Evolutionary conservation across 2,797 vertebrate species (phyloP).

Genomic region (Merluccius polli): DNA sequence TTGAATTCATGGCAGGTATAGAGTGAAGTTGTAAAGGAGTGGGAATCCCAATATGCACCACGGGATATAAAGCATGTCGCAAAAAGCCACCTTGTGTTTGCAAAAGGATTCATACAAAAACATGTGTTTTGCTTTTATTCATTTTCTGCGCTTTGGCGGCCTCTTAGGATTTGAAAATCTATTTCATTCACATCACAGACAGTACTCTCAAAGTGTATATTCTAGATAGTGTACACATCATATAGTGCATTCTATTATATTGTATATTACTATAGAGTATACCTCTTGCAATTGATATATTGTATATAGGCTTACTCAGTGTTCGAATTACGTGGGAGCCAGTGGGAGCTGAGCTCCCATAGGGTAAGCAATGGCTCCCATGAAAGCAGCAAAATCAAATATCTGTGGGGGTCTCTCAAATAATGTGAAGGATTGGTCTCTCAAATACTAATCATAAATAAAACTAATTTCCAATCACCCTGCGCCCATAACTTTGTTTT

Average conservation of each 20-base stretch:
- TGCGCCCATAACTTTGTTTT: too few species aligned
- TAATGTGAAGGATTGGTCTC: too few species aligned
- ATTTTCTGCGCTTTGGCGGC: background rate
- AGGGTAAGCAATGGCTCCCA: too few species aligned
- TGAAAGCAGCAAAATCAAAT: too few species aligned
- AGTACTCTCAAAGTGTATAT: background rate
- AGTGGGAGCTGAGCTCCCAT: too few species aligned
- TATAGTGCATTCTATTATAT: background rate
- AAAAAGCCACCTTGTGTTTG: background rate
- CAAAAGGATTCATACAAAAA: background rate
- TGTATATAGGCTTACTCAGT: background rate
- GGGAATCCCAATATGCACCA: slow-evolving; percentile 68
- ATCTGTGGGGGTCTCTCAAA: too few species aligned
- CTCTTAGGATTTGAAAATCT: background rate
- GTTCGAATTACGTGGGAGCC: too few species aligned
- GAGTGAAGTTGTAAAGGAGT: slow-evolving; percentile 56
- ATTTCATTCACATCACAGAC: background rate
- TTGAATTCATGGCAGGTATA: slow-evolving; percentile 50
- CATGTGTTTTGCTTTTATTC: background rate
- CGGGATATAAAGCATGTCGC: slow-evolving; percentile 45
- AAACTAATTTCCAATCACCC: too few species aligned
- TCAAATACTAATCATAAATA: too few species aligned
- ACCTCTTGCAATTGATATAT: background rate
- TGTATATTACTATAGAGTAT: background rate
- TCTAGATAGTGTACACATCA: background rate